Conservation (phyloP, 2,113 vertebrate genomes). For the Phaethornis superciliosus region DNA sequence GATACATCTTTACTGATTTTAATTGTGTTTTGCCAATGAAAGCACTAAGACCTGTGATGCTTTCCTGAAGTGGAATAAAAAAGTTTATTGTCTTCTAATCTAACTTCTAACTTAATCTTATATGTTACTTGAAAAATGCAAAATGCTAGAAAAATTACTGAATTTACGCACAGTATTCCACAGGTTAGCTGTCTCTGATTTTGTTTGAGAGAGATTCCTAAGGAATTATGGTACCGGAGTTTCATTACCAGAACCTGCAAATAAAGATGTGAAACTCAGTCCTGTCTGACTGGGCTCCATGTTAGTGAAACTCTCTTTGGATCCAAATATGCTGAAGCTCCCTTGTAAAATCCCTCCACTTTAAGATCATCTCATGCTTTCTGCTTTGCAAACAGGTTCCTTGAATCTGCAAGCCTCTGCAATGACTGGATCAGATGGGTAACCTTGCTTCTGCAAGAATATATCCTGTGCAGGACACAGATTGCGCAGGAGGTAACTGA, state of each 20-base stretch:
- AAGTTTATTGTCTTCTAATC: background rate
- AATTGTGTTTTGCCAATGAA: constrained; percentile 11
- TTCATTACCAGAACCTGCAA: background rate
- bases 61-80: background rate
- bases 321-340: background rate
- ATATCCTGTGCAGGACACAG: background rate
- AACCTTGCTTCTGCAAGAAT: background rate
- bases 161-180: background rate
- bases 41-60: background rate
- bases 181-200: background rate
- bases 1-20: background rate
- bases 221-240: background rate
- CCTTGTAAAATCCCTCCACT: background rate
- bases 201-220: background rate
- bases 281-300: background rate
- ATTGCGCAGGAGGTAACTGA: background rate
- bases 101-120: background rate
- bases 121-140: background rate
- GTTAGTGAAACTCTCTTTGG: background rate
- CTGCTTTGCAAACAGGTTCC: background rate
- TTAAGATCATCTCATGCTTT: background rate
- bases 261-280: background rate
- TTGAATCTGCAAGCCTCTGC: background rate
- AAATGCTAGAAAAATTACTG: background rate
- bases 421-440: background rate